Base-by-base conservation (phyloP, 92 coral and sea anemone species). In the Parazoanthus darwini region DNA sequence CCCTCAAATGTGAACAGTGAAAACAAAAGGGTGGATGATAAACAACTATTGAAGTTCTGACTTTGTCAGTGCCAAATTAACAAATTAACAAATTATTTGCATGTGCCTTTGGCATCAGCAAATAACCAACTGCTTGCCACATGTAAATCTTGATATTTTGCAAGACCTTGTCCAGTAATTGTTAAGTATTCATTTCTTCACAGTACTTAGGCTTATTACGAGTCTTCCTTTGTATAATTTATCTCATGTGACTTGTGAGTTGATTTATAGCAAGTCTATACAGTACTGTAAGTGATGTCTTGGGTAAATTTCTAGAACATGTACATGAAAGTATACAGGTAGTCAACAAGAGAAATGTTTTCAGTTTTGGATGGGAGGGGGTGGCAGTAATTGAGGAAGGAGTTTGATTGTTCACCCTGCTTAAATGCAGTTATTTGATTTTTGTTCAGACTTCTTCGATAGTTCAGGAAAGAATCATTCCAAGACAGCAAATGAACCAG, bases 381-480 rank as follows among this genome's bases (percentile, higher is more conserved):
- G 68, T 9, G 51, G 51, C 51, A 48, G 51, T 48, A 48, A 48
- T 48, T 48, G 51, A 48, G 0, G 51, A 6, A 48, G n/a, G n/a
- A 22, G 26, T 5, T 54, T 54, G 59, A 63, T 63, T 63, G 26
- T 22, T 20, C 66, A 63, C 8, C 25, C 25, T 2, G 3, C 9
- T 14, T 63, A 63, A 63, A 20, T 63, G 70, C 25, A 63, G 3
- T 63, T 48, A 10, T 48, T 63, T 22, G 25, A 16, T 63, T 63
- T 65, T 26, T 73, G 89, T 77, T 74, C 79, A 96, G 98, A 96
- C 90, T 96, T 96, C 77, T 94, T 96, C 88, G 97, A 96, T 77
- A 82, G 51, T 50, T 87, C 94, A 82, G 88, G 73, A 77, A 38
- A 88, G 25, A 90, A 81, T 44, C 80, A 82, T n/a, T 54, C 29